Percentiles rank a stretch among this genome's conserved stretches.
Evolutionary conservation across 2,888 invertebrate species (phyloP).

Genomic region (Pyrgus malvae): DNA sequence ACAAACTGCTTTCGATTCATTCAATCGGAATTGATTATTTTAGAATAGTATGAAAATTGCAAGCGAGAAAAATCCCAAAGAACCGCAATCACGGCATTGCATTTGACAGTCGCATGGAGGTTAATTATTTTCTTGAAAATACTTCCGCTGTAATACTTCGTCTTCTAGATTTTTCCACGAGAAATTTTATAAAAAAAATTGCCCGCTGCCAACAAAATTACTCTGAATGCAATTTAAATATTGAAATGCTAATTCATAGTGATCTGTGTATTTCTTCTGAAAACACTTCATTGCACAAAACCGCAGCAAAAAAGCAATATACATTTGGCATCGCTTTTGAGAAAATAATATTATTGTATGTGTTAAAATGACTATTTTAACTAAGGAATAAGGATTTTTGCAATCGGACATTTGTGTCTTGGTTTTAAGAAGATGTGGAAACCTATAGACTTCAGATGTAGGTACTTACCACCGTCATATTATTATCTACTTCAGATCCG

Average conservation of each 20-base stretch:
- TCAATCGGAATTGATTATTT: background rate
- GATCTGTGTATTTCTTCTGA: conserved; percentile 1
- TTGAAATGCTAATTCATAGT: conserved; percentile 18
- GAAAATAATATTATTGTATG: no score
- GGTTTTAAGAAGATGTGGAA: no score
- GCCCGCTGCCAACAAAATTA: background rate
- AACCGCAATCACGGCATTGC: conserved; percentile 41
- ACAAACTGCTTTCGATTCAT: background rate
- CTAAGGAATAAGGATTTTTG: no score
- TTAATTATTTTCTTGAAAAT: conserved; percentile 58
- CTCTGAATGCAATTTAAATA: conserved; percentile 19
- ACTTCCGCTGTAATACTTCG: conserved; percentile 32
- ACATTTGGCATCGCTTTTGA: conserved; percentile 12
- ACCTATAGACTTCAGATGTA: no score
- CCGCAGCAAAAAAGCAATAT: conserved; percentile 2
- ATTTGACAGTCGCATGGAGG: conserved; percentile 49
- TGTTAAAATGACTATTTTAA: no score
- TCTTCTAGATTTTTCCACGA: conserved; percentile 4
- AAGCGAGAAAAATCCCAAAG: conserved; percentile 9
- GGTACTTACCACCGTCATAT: no score
- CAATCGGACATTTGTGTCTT: no score
- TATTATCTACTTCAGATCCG: no score
- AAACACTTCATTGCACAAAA: no score
- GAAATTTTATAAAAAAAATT: conserved; percentile 19
- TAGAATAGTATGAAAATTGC: conserved; percentile 6